Base-by-base conservation (phyloP, 2,888 invertebrate species). In the Lasioglossum figueresi region DNA sequence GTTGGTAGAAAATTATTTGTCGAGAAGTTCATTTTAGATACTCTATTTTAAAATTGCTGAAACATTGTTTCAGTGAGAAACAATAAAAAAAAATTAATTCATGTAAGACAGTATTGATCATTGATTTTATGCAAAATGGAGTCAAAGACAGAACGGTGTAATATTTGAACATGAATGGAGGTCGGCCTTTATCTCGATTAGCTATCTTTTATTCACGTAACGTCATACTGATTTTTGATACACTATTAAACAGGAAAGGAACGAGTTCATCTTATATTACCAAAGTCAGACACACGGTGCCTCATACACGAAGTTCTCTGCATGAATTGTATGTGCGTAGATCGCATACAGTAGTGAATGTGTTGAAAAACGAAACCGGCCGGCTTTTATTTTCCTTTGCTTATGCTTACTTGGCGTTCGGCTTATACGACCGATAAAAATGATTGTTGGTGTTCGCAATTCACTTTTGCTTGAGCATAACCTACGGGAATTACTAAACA, bases 341-440 rank as follows among this genome's bases (percentile, higher is more conserved):
- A 16, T 63, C 31, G 63, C 14, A 10, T 19, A 37, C 23, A 34
- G 16, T 8, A 34, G 34, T 10, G 31, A 63, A 31, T 63, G 34
- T 34, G 66, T 66, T 66, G 66, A 66, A 66, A 70, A 70, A 70
- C 70, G 70, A 70, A 70, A 70, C 40, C 70, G 40, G 1, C 40
- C 10, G 70, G n/a, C 40, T 23, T 70, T 70, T 70, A 40, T 70
- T 70, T 70, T 40, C 40, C 70, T 70, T 66, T 37, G 34, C 66
- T 23, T 63, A 31, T 66, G 66, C 66, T 66, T 34, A 77, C 77
- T 82, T n/a, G 34, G 34, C 45, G 68, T 68, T 66, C 70, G 31
- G 31, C 48, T 52, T 77, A 82, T 87, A 89, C 88, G 88, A 88
- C 85, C 87, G 84, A n/a, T n/a, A n/a, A n/a, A n/a, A n/a, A n/a